Conservation (phyloP, 2,797 vertebrate genomes). For the Mus minutoides region DNA sequence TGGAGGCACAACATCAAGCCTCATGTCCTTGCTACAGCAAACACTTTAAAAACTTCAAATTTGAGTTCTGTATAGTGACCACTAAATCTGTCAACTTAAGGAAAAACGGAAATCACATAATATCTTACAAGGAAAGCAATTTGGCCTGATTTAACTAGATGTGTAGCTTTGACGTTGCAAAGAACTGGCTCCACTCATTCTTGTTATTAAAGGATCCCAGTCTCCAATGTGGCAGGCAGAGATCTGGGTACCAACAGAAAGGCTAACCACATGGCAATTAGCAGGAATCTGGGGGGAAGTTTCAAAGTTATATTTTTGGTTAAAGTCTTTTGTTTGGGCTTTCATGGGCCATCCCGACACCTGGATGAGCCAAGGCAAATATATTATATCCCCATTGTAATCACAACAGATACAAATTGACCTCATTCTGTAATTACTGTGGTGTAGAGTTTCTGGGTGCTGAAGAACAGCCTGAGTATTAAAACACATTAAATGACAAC, state of each 20-base stretch:
- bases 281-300: not conserved
- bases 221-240: not conserved
- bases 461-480: conserved; percentile 54
- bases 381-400: not conserved
- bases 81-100: conserved; percentile 25
- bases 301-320: conserved; percentile 23
- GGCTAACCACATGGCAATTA: not conserved
- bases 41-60: not conserved
- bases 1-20: not conserved
- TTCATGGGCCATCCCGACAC: not conserved
- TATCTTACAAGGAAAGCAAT: conserved; percentile 24
- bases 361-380: not conserved
- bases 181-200: not conserved
- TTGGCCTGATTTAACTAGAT: conserved; percentile 12
- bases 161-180: not conserved
- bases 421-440: conserved; percentile 44
- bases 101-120: conserved; percentile 6
- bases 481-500: conserved; percentile 73
- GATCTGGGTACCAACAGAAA: not conserved
- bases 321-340: not conserved
- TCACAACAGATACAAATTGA: conserved; percentile 56
- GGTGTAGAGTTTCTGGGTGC: conserved; percentile 54
- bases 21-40: not conserved
- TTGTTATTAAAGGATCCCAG: not conserved
- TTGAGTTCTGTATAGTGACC: conserved; percentile 21